Conservation (phyloP, 2,797 vertebrate species). For the Lepilemur septentrionalis region DNA sequence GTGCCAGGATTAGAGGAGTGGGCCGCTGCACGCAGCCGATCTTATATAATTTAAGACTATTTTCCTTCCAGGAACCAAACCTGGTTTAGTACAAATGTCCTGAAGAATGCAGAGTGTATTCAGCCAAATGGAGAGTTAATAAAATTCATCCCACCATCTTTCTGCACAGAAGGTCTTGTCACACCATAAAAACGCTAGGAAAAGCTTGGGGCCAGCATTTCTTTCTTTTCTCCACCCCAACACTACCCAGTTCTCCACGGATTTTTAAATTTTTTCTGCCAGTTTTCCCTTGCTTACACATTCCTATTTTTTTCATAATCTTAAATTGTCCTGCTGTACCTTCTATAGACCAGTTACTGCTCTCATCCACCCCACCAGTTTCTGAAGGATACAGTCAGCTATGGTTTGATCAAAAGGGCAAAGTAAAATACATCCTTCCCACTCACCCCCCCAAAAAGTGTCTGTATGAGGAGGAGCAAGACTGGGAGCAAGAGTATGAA, state of each 20-base stretch:
- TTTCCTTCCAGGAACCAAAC: slow-evolving; percentile 4
- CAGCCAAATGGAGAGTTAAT: background rate
- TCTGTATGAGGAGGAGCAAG: background rate
- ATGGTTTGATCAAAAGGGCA: background rate
- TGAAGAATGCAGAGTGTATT: background rate
- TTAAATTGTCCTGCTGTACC: background rate
- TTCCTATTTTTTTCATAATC: background rate
- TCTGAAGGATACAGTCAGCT: background rate
- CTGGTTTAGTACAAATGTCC: background rate
- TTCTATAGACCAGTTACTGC: background rate
- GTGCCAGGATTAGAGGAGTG: too few relatives aligned
- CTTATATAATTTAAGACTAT: slow-evolving; percentile 26
- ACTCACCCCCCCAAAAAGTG: background rate
- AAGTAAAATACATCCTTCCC: background rate
- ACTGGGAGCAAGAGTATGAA: background rate
- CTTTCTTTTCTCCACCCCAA: background rate
- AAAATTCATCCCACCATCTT: background rate
- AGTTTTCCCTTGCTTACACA: background rate
- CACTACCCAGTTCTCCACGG: background rate
- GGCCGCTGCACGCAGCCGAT: too few relatives aligned
- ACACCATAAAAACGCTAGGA: background rate
- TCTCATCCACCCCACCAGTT: slow-evolving; percentile 22
- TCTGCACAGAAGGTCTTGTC: background rate
- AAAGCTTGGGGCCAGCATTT: background rate
- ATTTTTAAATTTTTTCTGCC: background rate